Base-by-base conservation (phyloP, 1,140 invertebrate genomes). In the Sycobia sp. region DNA sequence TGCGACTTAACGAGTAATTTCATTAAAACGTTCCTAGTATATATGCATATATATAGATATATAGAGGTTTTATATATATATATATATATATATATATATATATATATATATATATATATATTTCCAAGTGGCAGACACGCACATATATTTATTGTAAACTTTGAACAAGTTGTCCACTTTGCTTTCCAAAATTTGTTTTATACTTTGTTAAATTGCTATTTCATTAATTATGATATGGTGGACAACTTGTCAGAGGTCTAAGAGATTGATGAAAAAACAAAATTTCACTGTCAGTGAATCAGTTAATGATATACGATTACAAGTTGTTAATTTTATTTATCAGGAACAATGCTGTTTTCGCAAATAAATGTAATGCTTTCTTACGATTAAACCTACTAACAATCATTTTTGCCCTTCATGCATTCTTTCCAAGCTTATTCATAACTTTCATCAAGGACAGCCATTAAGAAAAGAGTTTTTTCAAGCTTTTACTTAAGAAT, bases 291-390 rank as follows among this genome's bases (percentile, higher is more conserved):
- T 66, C 49, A 68, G 59, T 66, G 71, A 68, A 73, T 70, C 68
- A 70, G 55, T 65, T 32, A 66, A 66, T 56, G 66, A 62, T 59
- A 59, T 75, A 68, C 67, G 67, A 73, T 69, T 36, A 73, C 14
- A 22, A 56, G 39, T 73, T 81, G 76, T 80, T 75, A 77, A 76
- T 73, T 77, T 57, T 71, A 68, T 70, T 67, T 59, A 65, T 69
- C 56, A 36, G 68, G 69, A 44, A 46, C 57, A 55, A 55, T 3
- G 14, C 27, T 72, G 73, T 74, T 71, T 76, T 75, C 62, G 72
- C 74, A 77, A 81, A 79, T 79, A 77, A 80, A 80, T 66, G 70
- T 71, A 76, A 76, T 75, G 77, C 75, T 79, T 78, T 77, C 59
- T 72, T 72, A 73, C 67, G 65, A 73, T 62, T 68, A 53, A 65